phyloP scores from a whole-genome alignment of 23 tunicate species.

The Clavelina lepadiformis region DNA sequence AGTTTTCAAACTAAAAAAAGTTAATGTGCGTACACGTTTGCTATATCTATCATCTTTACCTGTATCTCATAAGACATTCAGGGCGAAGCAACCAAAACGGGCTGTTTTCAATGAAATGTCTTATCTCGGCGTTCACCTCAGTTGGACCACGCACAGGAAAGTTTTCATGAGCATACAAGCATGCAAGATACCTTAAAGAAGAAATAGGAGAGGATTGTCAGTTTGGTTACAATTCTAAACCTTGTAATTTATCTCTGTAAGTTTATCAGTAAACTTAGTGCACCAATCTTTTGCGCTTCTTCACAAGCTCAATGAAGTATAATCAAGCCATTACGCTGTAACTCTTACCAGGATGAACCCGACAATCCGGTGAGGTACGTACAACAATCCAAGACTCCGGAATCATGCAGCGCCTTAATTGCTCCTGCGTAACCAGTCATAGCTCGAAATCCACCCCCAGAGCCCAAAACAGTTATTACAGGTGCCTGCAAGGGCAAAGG shows the following conservation, averaged over 20 bases:
- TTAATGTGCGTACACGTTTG: neutral
- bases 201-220: neutral
- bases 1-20: neutral
- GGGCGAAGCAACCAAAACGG: slow-evolving; percentile 60
- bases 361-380: slow-evolving; percentile 74
- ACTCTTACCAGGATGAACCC: slow-evolving; percentile 63
- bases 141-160: slow-evolving; percentile 41
- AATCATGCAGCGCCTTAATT: slow-evolving; percentile 61
- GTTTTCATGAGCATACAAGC: slow-evolving; percentile 53
- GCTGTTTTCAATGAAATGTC: slow-evolving; percentile 33
- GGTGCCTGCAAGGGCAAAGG: slow-evolving; percentile 37
- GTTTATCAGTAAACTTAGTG: too few relatives aligned
- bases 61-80: slow-evolving; percentile 49
- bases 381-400: slow-evolving; percentile 68
- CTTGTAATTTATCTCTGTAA: neutral
- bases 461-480: slow-evolving; percentile 66
- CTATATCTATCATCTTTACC: slow-evolving; percentile 11
- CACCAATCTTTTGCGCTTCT: too few relatives aligned
- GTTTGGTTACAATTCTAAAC: neutral
- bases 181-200: slow-evolving; percentile 48
- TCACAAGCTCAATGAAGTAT: neutral
- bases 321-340: neutral
- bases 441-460: slow-evolving; percentile 90
- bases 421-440: slow-evolving; percentile 78
- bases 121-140: slow-evolving; percentile 26